Evolutionary conservation across 2,113 vertebrate species (phyloP).

Genomic region (Hippocampus zosterae): DNA sequence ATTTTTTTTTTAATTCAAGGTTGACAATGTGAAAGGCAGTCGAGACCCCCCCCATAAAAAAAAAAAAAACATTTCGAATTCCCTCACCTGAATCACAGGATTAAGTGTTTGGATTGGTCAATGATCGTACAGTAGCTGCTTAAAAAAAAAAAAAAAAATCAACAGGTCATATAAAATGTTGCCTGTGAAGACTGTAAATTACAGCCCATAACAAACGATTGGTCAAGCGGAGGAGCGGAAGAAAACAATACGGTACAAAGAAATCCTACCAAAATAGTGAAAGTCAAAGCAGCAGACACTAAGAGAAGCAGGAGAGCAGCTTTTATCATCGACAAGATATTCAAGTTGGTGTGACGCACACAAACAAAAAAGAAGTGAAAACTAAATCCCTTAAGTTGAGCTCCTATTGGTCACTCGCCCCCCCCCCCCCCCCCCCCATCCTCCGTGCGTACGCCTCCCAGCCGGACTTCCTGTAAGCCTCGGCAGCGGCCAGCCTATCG

Average conservation of each 20-base stretch:
- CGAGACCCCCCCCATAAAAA: neutral
- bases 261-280: neutral
- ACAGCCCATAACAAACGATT: neutral
- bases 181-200: neutral
- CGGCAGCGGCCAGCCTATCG: constrained; percentile 73
- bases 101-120: neutral
- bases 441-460: constrained; percentile 85
- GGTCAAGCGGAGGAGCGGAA: neutral
- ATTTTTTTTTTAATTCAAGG: neutral
- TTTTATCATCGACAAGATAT: neutral
- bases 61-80: neutral
- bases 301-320: neutral
- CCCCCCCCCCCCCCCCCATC: constrained; percentile 34
- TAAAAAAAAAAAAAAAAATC: neutral
- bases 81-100: no score
- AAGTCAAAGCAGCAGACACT: neutral
- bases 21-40: neutral
- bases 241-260: neutral
- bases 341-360: neutral
- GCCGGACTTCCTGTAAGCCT: constrained; percentile 81
- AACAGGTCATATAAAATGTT: neutral
- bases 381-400: neutral
- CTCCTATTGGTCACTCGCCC: constrained; percentile 16
- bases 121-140: no score
- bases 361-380: neutral